A percentile compares a stretch with the other conserved stretches of the same genome.
These are phyloP conservation scores for Epizoanthus stellaris DNA, from an alignment of 92 coral and sea anemone species.

Conservation along the genomic window DNA sequence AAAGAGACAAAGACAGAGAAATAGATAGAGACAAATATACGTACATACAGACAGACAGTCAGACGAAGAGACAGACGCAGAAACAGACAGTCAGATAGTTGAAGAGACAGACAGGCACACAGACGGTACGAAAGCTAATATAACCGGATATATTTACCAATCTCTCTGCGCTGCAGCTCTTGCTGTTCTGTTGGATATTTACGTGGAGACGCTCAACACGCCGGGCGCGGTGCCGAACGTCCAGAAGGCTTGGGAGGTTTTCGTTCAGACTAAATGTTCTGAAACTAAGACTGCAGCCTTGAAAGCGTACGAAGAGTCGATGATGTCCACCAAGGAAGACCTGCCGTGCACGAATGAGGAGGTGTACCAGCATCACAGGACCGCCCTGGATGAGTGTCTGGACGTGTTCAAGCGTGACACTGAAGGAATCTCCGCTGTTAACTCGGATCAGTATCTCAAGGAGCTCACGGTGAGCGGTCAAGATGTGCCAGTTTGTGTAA, in stretches of 20 bases:
- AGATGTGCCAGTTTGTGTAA: background rate
- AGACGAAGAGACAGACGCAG: background rate
- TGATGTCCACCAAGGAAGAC: constrained; percentile 44
- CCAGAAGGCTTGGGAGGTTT: constrained; percentile 79
- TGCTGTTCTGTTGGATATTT: constrained; percentile 68
- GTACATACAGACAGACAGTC: background rate
- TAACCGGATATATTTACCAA: background rate
- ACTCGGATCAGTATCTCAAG: constrained; percentile 51
- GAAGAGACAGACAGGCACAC: background rate
- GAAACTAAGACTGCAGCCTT: constrained; percentile 45
- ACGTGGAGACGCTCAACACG: constrained; percentile 73
- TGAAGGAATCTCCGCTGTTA: constrained; percentile 54
- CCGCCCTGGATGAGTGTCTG: constrained; percentile 49
- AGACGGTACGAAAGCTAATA: background rate
- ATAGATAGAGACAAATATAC: no score
- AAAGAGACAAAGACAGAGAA: no score
- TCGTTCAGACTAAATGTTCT: constrained; percentile 55
- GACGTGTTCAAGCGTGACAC: constrained; percentile 52
- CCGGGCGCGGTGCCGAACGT: constrained; percentile 80
- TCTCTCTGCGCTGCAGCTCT: constrained; percentile 48
- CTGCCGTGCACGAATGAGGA: constrained; percentile 63
- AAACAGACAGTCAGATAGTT: background rate
- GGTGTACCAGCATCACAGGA: constrained; percentile 46
- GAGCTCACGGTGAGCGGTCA: constrained; percentile 49
- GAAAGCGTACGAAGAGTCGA: constrained; percentile 36